Percentiles rank a stretch among this genome's conserved stretches.
phyloP scores from a whole-genome alignment of 2,888 invertebrate species.

The Cataglyphis altisquamis region DNA sequence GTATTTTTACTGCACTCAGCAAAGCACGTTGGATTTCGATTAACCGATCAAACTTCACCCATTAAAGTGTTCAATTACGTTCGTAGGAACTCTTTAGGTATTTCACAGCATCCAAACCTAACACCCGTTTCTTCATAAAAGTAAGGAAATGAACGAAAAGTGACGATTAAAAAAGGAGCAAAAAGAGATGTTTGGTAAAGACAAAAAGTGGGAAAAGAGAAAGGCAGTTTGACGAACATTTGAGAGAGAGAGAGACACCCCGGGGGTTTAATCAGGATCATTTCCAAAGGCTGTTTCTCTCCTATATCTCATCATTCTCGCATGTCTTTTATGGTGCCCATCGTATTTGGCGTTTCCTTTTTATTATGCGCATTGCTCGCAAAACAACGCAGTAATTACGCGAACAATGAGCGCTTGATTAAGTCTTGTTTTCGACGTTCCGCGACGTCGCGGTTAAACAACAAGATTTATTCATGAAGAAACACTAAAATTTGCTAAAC shows the following conservation, averaged over 20 bases:
- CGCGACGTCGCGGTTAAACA: slow-evolving; percentile 2
- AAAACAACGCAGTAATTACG: slow-evolving; percentile 79
- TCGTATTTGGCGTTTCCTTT: slow-evolving; percentile 61
- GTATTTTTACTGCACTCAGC: slow-evolving; percentile 23
- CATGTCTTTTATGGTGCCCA: slow-evolving; percentile 63
- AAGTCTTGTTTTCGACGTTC: slow-evolving; percentile 60
- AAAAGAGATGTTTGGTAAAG: slow-evolving; percentile 54
- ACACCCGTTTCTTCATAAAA: slow-evolving; percentile 25
- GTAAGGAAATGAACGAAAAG: slow-evolving; percentile 51
- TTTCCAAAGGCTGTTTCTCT: slow-evolving; percentile 69
- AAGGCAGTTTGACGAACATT: slow-evolving; percentile 42
- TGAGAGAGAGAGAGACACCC: neutral
- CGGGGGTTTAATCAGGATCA: slow-evolving; percentile 81
- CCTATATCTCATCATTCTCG: slow-evolving; percentile 45
- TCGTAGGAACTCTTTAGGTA: slow-evolving; percentile 19
- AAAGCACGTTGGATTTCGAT: slow-evolving; percentile 16
- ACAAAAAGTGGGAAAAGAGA: slow-evolving; percentile 37
- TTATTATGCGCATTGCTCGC: slow-evolving; percentile 49
- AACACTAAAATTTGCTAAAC: slow-evolving; percentile 23
- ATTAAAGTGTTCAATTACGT: slow-evolving; percentile 42
- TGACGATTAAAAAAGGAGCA: slow-evolving; percentile 51
- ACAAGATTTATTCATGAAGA: slow-evolving; percentile 2
- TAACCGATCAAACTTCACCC: slow-evolving; percentile 29
- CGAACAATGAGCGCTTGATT: slow-evolving; percentile 78
- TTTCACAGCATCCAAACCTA: slow-evolving; percentile 21